Conservation (phyloP, 2,797 vertebrate species). For the Geotrypetes seraphini region DNA sequence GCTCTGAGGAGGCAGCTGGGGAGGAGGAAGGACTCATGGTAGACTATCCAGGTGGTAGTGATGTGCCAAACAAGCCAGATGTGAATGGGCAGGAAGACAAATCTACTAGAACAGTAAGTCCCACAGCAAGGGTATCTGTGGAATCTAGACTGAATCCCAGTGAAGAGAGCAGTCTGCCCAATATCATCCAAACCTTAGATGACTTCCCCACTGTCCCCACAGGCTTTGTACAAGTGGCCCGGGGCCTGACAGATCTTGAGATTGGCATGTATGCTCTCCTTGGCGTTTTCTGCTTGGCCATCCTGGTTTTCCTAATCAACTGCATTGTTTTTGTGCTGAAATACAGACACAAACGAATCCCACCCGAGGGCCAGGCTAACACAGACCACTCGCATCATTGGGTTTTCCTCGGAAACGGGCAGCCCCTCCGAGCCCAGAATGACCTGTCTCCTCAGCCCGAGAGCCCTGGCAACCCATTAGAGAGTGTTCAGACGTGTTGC, state of each 20-base stretch:
- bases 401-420: slow-evolving; percentile 94
- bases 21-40: slow-evolving; percentile 54
- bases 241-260: slow-evolving; percentile 89
- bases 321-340: slow-evolving; percentile 95
- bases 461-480: slow-evolving; percentile 72
- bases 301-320: slow-evolving; percentile 96
- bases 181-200: slow-evolving; percentile 21
- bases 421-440: slow-evolving; percentile 77
- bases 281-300: slow-evolving; percentile 94
- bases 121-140: slow-evolving; percentile 52
- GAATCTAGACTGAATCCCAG: slow-evolving; percentile 45
- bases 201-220: slow-evolving; percentile 74
- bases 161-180: slow-evolving; percentile 48
- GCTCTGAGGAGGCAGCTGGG: slow-evolving; percentile 69
- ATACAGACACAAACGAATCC: slow-evolving; percentile 92
- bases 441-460: slow-evolving; percentile 80
- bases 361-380: slow-evolving; percentile 93
- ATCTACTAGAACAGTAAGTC: slow-evolving; percentile 36
- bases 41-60: slow-evolving; percentile 36
- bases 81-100: slow-evolving; percentile 28
- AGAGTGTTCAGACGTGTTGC: slow-evolving; percentile 83
- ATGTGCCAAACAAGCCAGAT: slow-evolving; percentile 46
- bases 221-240: slow-evolving; percentile 72
- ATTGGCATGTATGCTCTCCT: slow-evolving; percentile 96
- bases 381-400: slow-evolving; percentile 97